Evolutionary conservation across 2,113 vertebrate genomes (phyloP).

Genomic region (Rutilus rutilus): DNA sequence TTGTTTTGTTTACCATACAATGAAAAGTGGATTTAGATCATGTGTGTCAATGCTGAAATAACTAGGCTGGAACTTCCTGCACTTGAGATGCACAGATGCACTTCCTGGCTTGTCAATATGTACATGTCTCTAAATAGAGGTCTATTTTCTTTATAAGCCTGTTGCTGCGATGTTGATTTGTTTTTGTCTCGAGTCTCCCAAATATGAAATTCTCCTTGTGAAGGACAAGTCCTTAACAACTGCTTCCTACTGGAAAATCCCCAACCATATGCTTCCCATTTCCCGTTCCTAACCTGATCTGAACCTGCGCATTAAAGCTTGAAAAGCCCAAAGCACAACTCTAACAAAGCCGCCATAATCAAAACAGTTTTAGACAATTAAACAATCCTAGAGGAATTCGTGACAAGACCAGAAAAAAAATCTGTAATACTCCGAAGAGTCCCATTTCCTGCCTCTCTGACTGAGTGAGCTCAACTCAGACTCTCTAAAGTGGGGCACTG

Average conservation of each 20-base stretch:
- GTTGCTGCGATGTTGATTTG: neutral
- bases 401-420: conserved; percentile 13
- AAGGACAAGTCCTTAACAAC: neutral
- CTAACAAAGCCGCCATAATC: neutral
- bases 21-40: neutral
- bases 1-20: neutral
- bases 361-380: conserved; percentile 39
- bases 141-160: neutral
- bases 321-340: neutral
- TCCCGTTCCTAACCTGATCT: neutral
- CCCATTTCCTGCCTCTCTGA: neutral
- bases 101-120: neutral
- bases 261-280: conserved; percentile 3
- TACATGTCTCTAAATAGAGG: neutral
- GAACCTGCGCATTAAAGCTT: neutral
- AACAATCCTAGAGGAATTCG: conserved; percentile 45
- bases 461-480: conserved; percentile 45
- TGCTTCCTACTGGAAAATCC: conserved; percentile 16
- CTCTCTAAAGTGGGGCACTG: conserved; percentile 51
- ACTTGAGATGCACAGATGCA: too few relatives aligned
- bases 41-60: neutral
- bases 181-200: neutral
- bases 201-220: neutral
- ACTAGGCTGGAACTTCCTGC: neutral
- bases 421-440: neutral